Evolutionary conservation across 2,797 vertebrate species (phyloP).

Genomic region (Periophthalmus magnuspinnatus): DNA sequence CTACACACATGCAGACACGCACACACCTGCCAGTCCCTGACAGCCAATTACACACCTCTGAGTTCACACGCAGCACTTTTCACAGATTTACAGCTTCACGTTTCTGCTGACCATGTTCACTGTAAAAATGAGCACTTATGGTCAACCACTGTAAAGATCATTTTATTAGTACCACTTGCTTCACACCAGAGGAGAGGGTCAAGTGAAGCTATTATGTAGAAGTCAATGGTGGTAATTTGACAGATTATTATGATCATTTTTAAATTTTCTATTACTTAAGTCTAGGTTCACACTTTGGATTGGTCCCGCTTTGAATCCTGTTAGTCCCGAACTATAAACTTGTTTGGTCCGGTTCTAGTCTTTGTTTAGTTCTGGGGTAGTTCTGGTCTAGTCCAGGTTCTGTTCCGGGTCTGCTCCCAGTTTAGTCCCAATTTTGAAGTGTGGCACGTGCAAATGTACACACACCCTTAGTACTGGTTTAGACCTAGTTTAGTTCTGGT

Average conservation of each 20-base stretch:
- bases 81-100: background rate
- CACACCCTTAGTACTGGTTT: background rate
- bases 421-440: too few relatives aligned
- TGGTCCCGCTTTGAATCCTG: background rate
- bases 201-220: background rate
- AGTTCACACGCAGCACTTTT: slow-evolving; percentile 10
- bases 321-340: background rate
- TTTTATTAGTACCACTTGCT: background rate
- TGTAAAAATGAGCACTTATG: slow-evolving; percentile 11
- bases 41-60: slow-evolving; percentile 13
- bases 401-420: too few relatives aligned
- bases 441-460: too few relatives aligned
- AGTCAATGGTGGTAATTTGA: background rate
- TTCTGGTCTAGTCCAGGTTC: background rate
- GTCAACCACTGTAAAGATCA: background rate
- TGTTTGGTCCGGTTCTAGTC: background rate
- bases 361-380: background rate
- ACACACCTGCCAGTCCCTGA: slow-evolving; percentile 24
- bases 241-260: too few relatives aligned
- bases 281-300: background rate
- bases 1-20: slow-evolving; percentile 11
- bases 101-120: slow-evolving; percentile 15
- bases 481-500: background rate
- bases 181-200: background rate
- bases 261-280: too few relatives aligned